These are phyloP conservation scores for Drosophila nigrodunni DNA, from an alignment of 1,140 invertebrate genomes.

Conservation along the genomic window DNA sequence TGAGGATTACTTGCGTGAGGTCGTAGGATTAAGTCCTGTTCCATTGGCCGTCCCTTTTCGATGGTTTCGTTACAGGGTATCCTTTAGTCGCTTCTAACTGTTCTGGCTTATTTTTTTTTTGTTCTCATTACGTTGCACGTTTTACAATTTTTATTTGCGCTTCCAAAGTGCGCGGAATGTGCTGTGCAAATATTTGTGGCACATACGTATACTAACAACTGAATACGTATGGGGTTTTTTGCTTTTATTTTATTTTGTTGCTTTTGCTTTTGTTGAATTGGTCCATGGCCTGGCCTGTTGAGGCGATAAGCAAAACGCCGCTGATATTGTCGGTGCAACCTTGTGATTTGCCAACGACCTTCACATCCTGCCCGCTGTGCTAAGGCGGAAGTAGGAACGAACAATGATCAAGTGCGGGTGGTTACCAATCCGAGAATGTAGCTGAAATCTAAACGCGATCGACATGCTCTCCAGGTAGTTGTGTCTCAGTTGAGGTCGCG, in stretches of 20 bases:
- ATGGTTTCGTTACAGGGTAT: too few relatives aligned
- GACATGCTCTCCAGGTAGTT: conserved; percentile 25
- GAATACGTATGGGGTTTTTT: conserved; percentile 14
- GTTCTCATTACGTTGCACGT: conserved; percentile 42
- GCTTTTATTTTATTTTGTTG: not conserved
- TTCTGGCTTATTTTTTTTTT: conserved; percentile 7
- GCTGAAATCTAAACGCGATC: conserved; percentile 33
- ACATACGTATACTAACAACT: conserved; percentile 41
- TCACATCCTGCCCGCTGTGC: conserved; percentile 56
- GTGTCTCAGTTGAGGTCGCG: conserved; percentile 3
- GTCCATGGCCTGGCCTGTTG: conserved; percentile 23
- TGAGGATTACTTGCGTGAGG: too few relatives aligned
- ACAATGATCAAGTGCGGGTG: conserved; percentile 17
- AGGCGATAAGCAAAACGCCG: conserved; percentile 57
- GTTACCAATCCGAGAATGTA: not conserved
- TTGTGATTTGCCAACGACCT: conserved; percentile 68
- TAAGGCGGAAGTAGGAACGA: conserved; percentile 41
- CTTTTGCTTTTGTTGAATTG: conserved; percentile 25
- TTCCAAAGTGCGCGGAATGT: conserved; percentile 71
- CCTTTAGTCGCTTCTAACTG: not conserved
- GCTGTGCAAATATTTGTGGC: conserved; percentile 74
- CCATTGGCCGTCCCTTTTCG: too few relatives aligned
- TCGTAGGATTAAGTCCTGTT: too few relatives aligned
- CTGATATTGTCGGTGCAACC: conserved; percentile 42
- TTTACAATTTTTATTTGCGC: conserved; percentile 53